phyloP scores from a whole-genome alignment of 2,797 vertebrate species.

The Halcyon badia region DNA sequence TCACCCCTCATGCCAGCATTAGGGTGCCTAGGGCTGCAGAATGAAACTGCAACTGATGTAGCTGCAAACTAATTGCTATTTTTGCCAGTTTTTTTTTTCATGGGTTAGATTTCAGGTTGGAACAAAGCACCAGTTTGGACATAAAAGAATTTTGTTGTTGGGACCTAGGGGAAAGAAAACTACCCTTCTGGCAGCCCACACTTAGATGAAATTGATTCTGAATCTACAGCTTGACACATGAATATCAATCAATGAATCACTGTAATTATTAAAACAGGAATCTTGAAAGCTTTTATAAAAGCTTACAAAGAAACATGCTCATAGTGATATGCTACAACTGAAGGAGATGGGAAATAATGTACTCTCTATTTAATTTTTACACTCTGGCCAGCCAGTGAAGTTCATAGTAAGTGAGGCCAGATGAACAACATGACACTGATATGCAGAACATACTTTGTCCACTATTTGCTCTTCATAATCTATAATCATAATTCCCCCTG shows the following conservation, averaged over 20 bases:
- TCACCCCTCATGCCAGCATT: fast-evolving
- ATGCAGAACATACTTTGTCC: not conserved
- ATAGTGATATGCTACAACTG: not conserved
- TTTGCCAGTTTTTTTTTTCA: not conserved
- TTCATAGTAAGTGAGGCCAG: not conserved
- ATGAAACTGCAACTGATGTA: not conserved
- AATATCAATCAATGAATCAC: not conserved
- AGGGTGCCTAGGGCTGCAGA: not conserved
- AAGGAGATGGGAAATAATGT: not conserved
- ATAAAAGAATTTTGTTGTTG: not conserved
- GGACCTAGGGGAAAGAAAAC: not conserved
- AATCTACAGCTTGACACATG: not conserved
- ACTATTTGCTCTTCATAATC: not conserved
- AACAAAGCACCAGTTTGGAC: not conserved
- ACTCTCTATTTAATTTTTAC: not conserved
- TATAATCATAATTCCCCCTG: not conserved
- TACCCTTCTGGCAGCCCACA: not conserved
- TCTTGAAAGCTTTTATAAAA: not conserved
- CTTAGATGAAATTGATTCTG: not conserved
- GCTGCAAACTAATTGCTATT: not conserved
- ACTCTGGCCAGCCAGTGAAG: not conserved
- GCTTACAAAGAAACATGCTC: not conserved
- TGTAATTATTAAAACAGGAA: not conserved
- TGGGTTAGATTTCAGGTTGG: not conserved
- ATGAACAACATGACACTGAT: not conserved